Evolutionary conservation across 2,113 vertebrate genomes (phyloP).

Genomic region (Phaethornis superciliosus): DNA sequence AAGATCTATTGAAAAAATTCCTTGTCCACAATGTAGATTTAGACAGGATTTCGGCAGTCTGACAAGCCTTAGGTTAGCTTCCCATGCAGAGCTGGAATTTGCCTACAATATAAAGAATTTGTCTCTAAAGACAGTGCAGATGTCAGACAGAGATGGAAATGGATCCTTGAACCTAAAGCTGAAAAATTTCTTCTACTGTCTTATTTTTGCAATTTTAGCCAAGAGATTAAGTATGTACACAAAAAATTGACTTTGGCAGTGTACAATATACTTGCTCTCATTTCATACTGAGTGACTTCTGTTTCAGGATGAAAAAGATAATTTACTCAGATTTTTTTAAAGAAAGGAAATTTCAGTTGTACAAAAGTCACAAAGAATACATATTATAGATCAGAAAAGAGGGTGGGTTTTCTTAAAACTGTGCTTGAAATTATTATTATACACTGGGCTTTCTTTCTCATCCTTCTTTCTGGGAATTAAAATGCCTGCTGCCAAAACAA

Average conservation of each 20-base stretch:
- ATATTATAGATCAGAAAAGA: conserved; percentile 48
- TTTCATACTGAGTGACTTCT: background rate
- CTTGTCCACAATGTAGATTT: background rate
- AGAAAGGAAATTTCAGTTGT: background rate
- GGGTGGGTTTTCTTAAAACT: conserved; percentile 18
- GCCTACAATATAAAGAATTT: background rate
- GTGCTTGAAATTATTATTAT: conserved; percentile 38
- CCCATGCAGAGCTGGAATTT: background rate
- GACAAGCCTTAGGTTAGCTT: background rate
- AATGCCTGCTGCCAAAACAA: conserved; percentile 17
- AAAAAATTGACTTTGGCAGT: background rate
- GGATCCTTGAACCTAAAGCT: background rate
- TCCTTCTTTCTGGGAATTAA: conserved; percentile 56
- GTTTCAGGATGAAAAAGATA: conserved; percentile 16
- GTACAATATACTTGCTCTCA: background rate
- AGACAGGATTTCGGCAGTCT: background rate
- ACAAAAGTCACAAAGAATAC: conserved; percentile 18
- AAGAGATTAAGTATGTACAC: background rate
- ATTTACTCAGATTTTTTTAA: background rate
- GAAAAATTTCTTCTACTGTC: background rate
- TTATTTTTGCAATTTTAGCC: background rate
- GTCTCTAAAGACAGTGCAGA: background rate
- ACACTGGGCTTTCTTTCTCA: background rate
- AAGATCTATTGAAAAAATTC: background rate
- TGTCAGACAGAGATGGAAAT: background rate